Evolutionary conservation across 2,797 vertebrate genomes (phyloP).

Genomic region (Pteropus rufus): DNA sequence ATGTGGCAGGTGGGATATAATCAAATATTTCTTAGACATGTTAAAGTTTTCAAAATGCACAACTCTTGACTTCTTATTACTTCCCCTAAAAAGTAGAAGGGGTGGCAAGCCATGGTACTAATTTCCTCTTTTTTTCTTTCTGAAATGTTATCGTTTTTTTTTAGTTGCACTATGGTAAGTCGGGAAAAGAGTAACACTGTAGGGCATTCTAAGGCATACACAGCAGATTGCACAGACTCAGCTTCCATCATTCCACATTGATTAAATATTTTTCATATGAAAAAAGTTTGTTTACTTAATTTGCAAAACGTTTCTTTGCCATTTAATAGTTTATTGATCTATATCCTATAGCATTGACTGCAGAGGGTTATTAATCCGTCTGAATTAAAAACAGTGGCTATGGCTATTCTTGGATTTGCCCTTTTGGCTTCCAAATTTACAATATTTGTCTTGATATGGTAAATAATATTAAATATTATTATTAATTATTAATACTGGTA

Average conservation of each 20-base stretch:
- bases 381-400: conserved; percentile 35
- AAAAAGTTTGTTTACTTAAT: conserved; percentile 41
- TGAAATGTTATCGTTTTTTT: conserved; percentile 38
- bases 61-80: conserved; percentile 35
- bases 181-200: neutral
- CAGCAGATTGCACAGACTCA: conserved; percentile 29
- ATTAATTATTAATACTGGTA: neutral
- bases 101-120: neutral
- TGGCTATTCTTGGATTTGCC: neutral
- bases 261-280: conserved; percentile 22
- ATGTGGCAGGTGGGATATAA: neutral
- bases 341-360: neutral
- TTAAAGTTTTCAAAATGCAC: conserved; percentile 24
- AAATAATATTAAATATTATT: neutral
- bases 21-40: conserved; percentile 9
- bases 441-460: neutral
- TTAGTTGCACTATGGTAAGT: conserved; percentile 5
- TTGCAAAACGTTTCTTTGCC: conserved; percentile 35
- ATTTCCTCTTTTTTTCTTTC: neutral
- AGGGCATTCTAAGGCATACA: neutral
- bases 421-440: neutral
- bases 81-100: conserved; percentile 35
- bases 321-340: conserved; percentile 37
- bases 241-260: neutral
- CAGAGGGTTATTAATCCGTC: conserved; percentile 38